Conservation (phyloP, 2,113 vertebrate genomes). For the Numida meleagris region DNA sequence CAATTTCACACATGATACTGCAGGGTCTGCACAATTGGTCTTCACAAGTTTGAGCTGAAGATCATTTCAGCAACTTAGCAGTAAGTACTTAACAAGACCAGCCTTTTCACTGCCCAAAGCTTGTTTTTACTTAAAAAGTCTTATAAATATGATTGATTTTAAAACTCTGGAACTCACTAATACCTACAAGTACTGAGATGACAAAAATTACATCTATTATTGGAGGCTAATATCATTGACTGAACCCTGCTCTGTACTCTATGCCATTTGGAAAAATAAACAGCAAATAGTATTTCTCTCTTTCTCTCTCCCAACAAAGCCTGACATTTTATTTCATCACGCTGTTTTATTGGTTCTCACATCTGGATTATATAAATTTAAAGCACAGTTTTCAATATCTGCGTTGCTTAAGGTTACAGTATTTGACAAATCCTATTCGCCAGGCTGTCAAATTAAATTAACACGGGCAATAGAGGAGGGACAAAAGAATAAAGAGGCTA, state of each 20-base stretch:
- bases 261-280: slow-evolving; percentile 49
- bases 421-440: slow-evolving; percentile 76
- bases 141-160: background rate
- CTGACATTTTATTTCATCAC: slow-evolving; percentile 62
- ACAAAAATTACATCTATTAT: slow-evolving; percentile 52
- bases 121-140: background rate
- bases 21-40: background rate
- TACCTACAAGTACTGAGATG: slow-evolving; percentile 27
- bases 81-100: background rate
- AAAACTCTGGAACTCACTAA: background rate
- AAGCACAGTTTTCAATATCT: slow-evolving; percentile 72
- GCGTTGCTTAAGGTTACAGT: slow-evolving; percentile 67
- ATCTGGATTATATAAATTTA: slow-evolving; percentile 77
- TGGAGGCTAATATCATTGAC: slow-evolving; percentile 15
- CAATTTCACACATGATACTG: background rate
- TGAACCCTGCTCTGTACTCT: slow-evolving; percentile 21
- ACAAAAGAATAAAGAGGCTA: slow-evolving; percentile 38
- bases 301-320: background rate
- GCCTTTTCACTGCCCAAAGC: background rate
- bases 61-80: background rate
- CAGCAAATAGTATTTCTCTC: slow-evolving; percentile 28
- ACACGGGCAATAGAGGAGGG: slow-evolving; percentile 19
- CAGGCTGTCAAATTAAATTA: slow-evolving; percentile 77
- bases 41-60: background rate
- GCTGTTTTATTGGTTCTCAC: slow-evolving; percentile 64